Conservation (phyloP, 2,113 vertebrate species). For the Paracyprichromis sp. region DNA sequence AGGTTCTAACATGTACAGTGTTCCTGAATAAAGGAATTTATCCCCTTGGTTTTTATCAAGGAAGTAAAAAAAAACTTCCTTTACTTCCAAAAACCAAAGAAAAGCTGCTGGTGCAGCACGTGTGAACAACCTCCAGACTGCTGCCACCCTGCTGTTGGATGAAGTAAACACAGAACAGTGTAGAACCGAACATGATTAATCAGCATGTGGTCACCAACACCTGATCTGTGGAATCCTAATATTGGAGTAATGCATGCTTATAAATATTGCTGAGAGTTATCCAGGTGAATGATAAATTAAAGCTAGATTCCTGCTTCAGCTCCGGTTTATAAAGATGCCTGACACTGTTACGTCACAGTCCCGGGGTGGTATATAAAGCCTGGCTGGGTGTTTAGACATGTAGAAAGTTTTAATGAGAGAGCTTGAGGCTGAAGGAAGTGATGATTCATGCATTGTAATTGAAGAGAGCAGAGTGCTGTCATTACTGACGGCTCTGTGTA, state of each 20-base stretch:
- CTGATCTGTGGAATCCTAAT: not conserved
- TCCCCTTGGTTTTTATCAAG: not conserved
- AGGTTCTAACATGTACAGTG: not conserved
- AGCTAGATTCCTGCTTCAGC: not conserved
- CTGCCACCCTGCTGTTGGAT: not conserved
- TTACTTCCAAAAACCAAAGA: not conserved
- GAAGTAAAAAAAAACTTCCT: not conserved
- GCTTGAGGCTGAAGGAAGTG: not conserved
- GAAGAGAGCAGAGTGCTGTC: not conserved
- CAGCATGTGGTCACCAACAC: not conserved
- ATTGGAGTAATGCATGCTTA: not conserved
- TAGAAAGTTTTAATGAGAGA: not conserved
- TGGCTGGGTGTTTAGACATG: not conserved
- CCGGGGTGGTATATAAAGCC: not conserved
- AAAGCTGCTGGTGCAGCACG: not conserved
- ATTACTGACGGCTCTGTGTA: not conserved
- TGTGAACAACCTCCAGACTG: not conserved
- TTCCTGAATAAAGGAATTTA: not conserved
- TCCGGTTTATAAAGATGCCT: accelerated
- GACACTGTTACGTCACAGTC: not conserved
- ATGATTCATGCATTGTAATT: not conserved
- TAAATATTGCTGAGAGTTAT: not conserved
- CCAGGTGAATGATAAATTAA: not conserved
- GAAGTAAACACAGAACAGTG: not conserved
- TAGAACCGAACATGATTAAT: not conserved